phyloP scores from a whole-genome alignment of 2,113 vertebrate genomes.

The Poeciliopsis retropinna region DNA sequence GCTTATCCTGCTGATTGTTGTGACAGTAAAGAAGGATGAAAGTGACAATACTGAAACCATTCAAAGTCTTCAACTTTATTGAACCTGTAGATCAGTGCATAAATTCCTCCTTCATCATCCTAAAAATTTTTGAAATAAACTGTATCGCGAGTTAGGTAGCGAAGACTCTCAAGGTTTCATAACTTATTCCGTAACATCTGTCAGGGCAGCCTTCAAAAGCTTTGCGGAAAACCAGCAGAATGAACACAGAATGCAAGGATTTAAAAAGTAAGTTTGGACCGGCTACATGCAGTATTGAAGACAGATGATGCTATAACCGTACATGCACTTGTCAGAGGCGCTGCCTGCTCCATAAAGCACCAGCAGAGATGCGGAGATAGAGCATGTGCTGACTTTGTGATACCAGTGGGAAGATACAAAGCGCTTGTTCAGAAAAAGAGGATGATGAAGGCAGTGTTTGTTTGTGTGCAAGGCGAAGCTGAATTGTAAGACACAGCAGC shows the following conservation, averaged over 20 bases:
- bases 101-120: not conserved
- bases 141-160: not conserved
- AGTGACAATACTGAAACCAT: not conserved
- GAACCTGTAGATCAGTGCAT: not conserved
- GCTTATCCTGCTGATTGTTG: conserved; percentile 10
- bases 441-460: conserved; percentile 64
- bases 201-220: not conserved
- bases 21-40: not conserved
- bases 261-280: not conserved
- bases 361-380: conserved; percentile 60
- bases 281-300: conserved; percentile 2
- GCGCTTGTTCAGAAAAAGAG: conserved; percentile 66
- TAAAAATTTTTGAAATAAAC: not conserved
- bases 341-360: conserved; percentile 18
- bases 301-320: conserved; percentile 3
- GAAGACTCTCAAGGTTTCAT: not conserved
- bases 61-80: not conserved
- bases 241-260: conserved; percentile 2
- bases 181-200: not conserved
- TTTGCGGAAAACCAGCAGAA: not conserved
- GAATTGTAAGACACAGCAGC: conserved; percentile 56
- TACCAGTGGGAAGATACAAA: conserved; percentile 56
- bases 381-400: conserved; percentile 60
- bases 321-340: conserved; percentile 12
- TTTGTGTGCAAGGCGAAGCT: conserved; percentile 51